These are phyloP conservation scores for Troides aeacus DNA, from an alignment of 2,888 invertebrate species.

Conservation along the genomic window DNA sequence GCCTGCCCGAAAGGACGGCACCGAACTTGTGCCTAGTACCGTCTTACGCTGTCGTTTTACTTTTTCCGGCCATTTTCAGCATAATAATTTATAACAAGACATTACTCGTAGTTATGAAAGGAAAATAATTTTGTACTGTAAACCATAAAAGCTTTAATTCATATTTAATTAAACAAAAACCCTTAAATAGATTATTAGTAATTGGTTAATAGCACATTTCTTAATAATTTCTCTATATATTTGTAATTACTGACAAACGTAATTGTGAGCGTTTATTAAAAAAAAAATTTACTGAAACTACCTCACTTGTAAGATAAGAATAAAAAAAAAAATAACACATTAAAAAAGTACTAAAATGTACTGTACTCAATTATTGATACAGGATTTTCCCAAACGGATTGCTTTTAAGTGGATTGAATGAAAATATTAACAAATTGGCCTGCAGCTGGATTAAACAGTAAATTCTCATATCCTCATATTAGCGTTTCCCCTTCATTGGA, in stretches of 20 bases:
- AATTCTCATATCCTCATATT: conserved; percentile 79
- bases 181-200: background rate
- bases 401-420: conserved; percentile 77
- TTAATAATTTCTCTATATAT: background rate
- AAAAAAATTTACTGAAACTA: too few species aligned
- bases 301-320: background rate
- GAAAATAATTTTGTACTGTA: background rate
- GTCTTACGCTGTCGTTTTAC: conserved; percentile 11
- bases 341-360: background rate
- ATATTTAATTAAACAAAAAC: background rate
- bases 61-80: background rate
- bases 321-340: background rate
- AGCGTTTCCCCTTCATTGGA: conserved; percentile 71
- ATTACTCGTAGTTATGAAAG: background rate
- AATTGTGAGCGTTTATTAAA: too few species aligned
- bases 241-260: too few species aligned
- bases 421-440: conserved; percentile 80
- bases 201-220: background rate
- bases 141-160: background rate
- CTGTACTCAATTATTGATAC: conserved; percentile 28
- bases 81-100: conserved; percentile 13
- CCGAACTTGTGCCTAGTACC: conserved; percentile 42
- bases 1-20: conserved; percentile 48
- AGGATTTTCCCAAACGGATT: conserved; percentile 52
- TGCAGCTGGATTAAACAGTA: conserved; percentile 78